Base-by-base conservation (phyloP, 2,888 invertebrate species). In the Lithophane socia region DNA sequence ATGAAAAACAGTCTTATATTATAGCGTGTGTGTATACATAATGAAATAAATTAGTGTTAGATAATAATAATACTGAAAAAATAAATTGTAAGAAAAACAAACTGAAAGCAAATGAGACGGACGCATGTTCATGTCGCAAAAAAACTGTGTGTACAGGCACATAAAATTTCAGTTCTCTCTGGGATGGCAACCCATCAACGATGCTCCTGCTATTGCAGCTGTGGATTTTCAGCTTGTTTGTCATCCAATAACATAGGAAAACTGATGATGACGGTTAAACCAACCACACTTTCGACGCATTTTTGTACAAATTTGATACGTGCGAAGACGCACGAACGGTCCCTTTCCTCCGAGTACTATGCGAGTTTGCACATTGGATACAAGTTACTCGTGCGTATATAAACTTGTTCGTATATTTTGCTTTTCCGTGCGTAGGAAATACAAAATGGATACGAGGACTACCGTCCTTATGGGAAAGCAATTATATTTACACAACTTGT, bases 321-420 rank as follows among this genome's bases (percentile, higher is more conserved):
- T 63, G 29, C 37, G 13, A 56, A 49, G 24, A 77, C 68, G 79
- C 78, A 78, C 79, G 79, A 60, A 60, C 24, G 65, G 47, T 18
- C 47, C 21, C 47, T n/a, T 64, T 78, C 24, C 79, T 12, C 24
- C 10, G 24, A 60, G 52, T 37, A 54, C 37, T 60, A 79, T 60
- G 65, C 65, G 16, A 79, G 79, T 72, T 72, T 78, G 72, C 79
- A 78, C 72, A 79, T 78, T 52, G 47, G 72, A 60, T 79, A 52
- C 65, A 44, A 72, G 24, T 18, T 29, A 66, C 54, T n/a, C 78
- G 78, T 78, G 79, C 79, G 72, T 72, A 72, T 24, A 47, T 24
- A 52, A 72, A 66, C 65, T 60, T 78, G 65, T 78, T 79, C 52
- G 79, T 66, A 60, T 66, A 78, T 65, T 65, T 78, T 65, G 37